phyloP scores from a whole-genome alignment of 2,113 vertebrate genomes.

The Boleophthalmus pectinirostris region DNA sequence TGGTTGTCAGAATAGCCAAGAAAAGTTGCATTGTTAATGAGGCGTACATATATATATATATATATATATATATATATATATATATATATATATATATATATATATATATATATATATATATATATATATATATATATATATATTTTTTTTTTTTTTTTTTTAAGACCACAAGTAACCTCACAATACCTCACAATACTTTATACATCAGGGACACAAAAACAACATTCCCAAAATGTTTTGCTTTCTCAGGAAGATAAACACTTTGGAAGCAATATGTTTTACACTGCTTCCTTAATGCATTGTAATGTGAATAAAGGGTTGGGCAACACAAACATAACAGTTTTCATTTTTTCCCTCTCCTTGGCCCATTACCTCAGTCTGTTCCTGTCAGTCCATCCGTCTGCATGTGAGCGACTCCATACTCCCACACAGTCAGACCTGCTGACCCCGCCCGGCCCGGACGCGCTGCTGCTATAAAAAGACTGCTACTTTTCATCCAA shows the following conservation, averaged over 20 bases:
- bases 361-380: constrained; percentile 25
- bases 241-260: neutral
- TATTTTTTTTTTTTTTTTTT: no score
- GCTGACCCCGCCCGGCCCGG: constrained; percentile 68
- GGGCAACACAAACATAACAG: constrained; percentile 1
- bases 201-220: neutral
- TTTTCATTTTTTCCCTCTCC: constrained; percentile 23
- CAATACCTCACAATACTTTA: no score
- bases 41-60: no score
- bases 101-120: no score
- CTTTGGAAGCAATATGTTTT: neutral
- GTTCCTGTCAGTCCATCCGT: constrained; percentile 15
- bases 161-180: no score
- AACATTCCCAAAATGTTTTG: neutral
- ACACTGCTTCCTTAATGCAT: neutral
- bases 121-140: no score
- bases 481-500: constrained; percentile 62
- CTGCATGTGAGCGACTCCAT: constrained; percentile 44
- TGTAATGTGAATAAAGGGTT: constrained; percentile 4
- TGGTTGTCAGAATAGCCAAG: no score
- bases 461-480: constrained; percentile 73
- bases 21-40: no score
- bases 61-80: no score
- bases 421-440: constrained; percentile 59
- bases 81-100: no score